phyloP scores from a whole-genome alignment of 2,888 invertebrate species.

The Eupithecia tripunctaria region DNA sequence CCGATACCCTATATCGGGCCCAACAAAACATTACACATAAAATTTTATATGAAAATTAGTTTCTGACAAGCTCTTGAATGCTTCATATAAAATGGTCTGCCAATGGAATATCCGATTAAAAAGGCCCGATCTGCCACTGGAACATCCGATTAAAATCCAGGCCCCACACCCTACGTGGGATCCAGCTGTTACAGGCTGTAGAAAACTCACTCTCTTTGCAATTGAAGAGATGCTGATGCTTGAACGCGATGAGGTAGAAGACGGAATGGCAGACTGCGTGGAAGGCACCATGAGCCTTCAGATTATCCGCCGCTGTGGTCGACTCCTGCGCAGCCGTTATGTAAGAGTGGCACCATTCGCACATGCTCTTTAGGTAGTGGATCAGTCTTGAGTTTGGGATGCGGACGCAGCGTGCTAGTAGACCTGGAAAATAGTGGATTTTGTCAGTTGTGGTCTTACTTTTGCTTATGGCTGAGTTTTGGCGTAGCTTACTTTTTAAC shows the following conservation, averaged over 20 bases:
- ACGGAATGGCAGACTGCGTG: conserved; percentile 96
- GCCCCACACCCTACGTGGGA: too few relatives aligned
- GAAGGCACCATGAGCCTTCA: conserved; percentile 92
- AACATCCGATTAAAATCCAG: too few relatives aligned
- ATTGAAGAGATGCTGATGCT: conserved; percentile 92
- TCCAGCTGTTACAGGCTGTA: background rate
- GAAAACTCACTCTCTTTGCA: conserved; percentile 88
- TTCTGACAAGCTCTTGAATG: too few relatives aligned
- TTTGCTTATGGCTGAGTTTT: background rate
- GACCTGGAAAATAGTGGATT: conserved; percentile 50
- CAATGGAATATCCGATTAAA: too few relatives aligned
- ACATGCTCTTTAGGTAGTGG: conserved; percentile 86
- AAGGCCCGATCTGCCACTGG: too few relatives aligned
- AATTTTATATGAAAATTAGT: too few relatives aligned
- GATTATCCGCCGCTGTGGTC: conserved; percentile 61
- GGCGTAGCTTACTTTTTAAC: too few relatives aligned
- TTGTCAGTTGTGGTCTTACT: background rate
- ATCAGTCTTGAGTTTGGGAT: conserved; percentile 71
- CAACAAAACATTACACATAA: too few relatives aligned
- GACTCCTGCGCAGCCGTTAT: conserved; percentile 87
- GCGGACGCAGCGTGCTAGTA: conserved; percentile 73
- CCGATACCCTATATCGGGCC: too few relatives aligned
- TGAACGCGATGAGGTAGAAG: conserved; percentile 96
- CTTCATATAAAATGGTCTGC: too few relatives aligned
- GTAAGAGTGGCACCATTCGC: conserved; percentile 94